Conservation (phyloP, 2,888 invertebrate genomes). For the Tipula helvola region DNA sequence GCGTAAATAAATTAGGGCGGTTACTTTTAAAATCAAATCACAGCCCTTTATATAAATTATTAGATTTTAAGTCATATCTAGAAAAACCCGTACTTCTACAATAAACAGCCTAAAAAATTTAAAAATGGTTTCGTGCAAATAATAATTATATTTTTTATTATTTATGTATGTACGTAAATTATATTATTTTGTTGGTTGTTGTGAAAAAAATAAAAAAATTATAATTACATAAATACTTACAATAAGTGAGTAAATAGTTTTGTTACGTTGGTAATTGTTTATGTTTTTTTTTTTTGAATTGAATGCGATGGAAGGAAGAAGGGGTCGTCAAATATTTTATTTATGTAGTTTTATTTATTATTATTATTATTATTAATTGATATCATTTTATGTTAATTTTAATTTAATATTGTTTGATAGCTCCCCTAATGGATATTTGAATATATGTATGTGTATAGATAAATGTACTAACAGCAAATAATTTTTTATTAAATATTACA, state of each 20-base stretch:
- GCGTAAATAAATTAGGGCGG: background rate
- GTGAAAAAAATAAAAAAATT: background rate
- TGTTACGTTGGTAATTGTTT: conserved; percentile 4
- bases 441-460: background rate
- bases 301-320: background rate
- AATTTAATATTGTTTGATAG: background rate
- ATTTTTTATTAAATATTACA: too few species aligned
- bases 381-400: background rate
- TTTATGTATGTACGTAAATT: background rate
- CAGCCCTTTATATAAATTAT: background rate
- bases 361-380: background rate
- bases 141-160: background rate
- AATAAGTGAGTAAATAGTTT: conserved; percentile 4
- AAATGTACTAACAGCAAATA: background rate
- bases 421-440: background rate
- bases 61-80: background rate
- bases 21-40: background rate
- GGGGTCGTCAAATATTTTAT: background rate
- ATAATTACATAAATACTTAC: conserved; percentile 4
- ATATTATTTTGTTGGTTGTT: background rate
- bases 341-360: background rate
- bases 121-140: background rate
- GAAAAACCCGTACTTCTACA: background rate
- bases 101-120: background rate
- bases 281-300: background rate